Base-by-base conservation (phyloP, 2,888 invertebrate species). In the Sabatieria punctata region DNA sequence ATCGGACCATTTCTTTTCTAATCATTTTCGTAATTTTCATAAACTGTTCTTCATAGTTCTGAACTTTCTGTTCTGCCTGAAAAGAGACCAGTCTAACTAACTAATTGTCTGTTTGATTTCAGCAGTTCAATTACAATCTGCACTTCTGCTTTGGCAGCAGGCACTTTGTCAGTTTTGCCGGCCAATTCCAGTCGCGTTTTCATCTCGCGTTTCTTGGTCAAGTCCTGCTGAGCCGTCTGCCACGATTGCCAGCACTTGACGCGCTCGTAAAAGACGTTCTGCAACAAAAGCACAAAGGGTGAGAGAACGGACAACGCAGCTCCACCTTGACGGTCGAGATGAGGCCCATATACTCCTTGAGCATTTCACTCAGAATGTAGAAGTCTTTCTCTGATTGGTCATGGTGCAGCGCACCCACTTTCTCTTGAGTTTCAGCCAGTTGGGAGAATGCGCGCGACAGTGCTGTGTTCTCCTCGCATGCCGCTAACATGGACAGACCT, bases 301-400 rank as follows among this genome's bases (percentile, higher is more conserved):
- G 8, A 6, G 30, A 30, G 30, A 30, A 30, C 8, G 15, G 30
- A 30, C 6, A n/a, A n/a, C n/a, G n/a, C n/a, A n/a, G n/a, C n/a
- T n/a, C n/a, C n/a, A 75, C 88, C 69, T 89, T 85, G 47, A 91
- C 85, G 41, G 91, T 80, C 15, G 82, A 82, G 55, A 95, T 79
- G 18, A 95, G 75, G 1, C 83, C 80, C 46, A 93, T 77, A 67
- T 93, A 91, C 68, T 95, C 93, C 64, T 89, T 85, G 47, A 95
- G 74, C 63, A 88, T 78, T 71, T 95, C 95, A n/a, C 85, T 80
- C 52, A 97, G 74, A 49, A 85, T 78, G 63, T 80, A 88, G 66
- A 86, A 85, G 69, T 99, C 97, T 0, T 85, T 82, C 64, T 89
- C 88, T 1, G 86, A 83, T 68, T 97, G 93, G 55, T 88, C 85